Base-by-base conservation (phyloP, 2,888 invertebrate genomes). In the Athrips mouffetella region DNA sequence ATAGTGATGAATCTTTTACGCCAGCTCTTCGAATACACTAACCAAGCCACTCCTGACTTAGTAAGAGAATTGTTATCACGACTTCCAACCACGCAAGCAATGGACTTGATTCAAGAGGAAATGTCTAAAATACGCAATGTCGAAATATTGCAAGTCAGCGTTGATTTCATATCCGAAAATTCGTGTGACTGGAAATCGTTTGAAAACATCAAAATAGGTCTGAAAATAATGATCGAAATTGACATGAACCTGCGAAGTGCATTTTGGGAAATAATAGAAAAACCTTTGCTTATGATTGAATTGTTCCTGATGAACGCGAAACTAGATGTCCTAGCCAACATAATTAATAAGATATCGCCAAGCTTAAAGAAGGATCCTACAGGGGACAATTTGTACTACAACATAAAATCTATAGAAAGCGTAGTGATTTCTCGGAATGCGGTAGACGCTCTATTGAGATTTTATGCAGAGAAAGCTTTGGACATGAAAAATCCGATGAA, bases 241-340 rank as follows among this genome's bases (percentile, higher is more conserved):
- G 89, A 91, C 4, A 48, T 64, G 0, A 82, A 79, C 37, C 90
- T 93, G 66, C 89, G 91, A 47, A 76, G 85, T 13, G 79, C 90
- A 29, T 90, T 93, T 52, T 91, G 92, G 88, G 89, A 91, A 56
- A 71, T 94, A 16, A 89, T 94, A 15, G 90, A 91, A 40, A 90
- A 90, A 55, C 97, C 97, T 0, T 70, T 94, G 31, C 77, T 94
- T 2, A 93, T 97, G 65, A 85, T 97, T 6, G 97, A 97, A 69
- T 95, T 96, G 70, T 89, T 96, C 46, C 74, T 97, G 8, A 96
- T 97, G 96, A 96, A 97, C 68, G 93, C 92, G 0, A 93, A 93
- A 69, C 84, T 95, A 45, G 94, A 94, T 59, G 83, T 89, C 45
- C 78, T 95, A 5, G 85, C 90, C 0, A 87, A 85, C 30, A 90